Conservation (phyloP, 92 coral and sea anemone genomes). For the Scolanthus callimorphus region DNA sequence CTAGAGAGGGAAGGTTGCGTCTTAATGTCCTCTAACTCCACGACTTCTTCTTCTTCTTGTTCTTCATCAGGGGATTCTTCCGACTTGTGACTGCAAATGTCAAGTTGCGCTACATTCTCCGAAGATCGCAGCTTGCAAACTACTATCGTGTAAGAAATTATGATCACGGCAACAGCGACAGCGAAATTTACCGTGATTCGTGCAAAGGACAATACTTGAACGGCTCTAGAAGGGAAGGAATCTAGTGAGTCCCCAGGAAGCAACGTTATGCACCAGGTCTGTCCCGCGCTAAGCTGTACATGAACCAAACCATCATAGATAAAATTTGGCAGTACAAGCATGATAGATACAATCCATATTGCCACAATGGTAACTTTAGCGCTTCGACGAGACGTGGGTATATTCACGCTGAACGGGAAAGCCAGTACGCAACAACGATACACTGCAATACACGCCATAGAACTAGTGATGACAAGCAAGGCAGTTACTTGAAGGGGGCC, state of each 20-base stretch:
- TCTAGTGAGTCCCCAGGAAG: constrained; percentile 16
- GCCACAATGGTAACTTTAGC: not conserved
- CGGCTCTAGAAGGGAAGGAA: not conserved
- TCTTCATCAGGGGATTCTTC: not conserved
- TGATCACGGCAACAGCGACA: constrained; percentile 24
- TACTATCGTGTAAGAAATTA: constrained; percentile 39
- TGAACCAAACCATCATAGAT: constrained; percentile 7
- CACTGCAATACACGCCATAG: constrained; percentile 43
- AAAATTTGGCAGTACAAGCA: constrained; percentile 20
- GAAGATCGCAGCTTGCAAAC: constrained; percentile 7
- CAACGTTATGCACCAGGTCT: constrained; percentile 11
- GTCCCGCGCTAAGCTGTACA: not conserved
- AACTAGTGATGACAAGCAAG: constrained; percentile 16
- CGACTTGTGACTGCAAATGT: not conserved
- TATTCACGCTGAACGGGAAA: not conserved
- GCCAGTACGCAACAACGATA: constrained; percentile 29
- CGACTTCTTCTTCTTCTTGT: not conserved
- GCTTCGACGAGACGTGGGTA: not conserved
- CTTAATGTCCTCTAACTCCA: constrained; percentile 2
- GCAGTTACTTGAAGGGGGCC: constrained; percentile 35
- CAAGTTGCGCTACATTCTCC: not conserved
- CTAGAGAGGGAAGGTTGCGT: not conserved
- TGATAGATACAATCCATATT: constrained; percentile 32
- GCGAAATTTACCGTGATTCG: constrained; percentile 24
- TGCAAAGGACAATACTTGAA: not conserved